Conservation (phyloP, 2,797 vertebrate genomes). For the Parauchenoglanis ngamensis region DNA sequence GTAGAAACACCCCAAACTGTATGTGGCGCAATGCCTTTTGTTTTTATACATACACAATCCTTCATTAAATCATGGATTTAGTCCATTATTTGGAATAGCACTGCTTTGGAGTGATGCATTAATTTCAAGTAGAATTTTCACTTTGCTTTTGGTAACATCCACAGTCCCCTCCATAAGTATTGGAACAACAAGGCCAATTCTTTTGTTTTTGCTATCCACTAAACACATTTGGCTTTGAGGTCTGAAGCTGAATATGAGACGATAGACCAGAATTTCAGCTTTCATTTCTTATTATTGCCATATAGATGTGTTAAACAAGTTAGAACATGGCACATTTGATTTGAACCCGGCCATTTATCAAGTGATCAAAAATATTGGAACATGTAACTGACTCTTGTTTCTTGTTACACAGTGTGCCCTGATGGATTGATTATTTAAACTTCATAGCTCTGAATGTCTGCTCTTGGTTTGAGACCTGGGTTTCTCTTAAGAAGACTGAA, state of each 20-base stretch:
- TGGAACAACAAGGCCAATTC: not conserved
- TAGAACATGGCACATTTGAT: not conserved
- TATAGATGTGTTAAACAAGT: not conserved
- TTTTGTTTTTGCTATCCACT: not conserved
- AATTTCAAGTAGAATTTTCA: not conserved
- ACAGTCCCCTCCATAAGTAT: not conserved
- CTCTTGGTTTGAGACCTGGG: not conserved
- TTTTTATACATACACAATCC: not conserved
- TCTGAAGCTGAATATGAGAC: not conserved
- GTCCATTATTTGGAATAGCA: not conserved
- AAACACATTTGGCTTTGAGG: not conserved
- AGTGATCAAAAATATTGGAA: not conserved
- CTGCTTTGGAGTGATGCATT: not conserved
- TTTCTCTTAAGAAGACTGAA: not conserved
- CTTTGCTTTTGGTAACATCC: not conserved
- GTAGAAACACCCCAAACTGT: not conserved
- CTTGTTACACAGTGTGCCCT: not conserved
- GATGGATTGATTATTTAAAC: not conserved
- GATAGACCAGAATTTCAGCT: not conserved
- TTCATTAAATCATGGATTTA: not conserved
- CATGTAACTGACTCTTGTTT: not conserved
- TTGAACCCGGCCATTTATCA: not conserved
- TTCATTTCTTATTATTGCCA: not conserved
- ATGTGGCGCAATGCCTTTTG: not conserved
- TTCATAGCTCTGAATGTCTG: not conserved